Evolutionary conservation across 2,797 vertebrate species (phyloP).

Genomic region (Diglossa cyanea): DNA sequence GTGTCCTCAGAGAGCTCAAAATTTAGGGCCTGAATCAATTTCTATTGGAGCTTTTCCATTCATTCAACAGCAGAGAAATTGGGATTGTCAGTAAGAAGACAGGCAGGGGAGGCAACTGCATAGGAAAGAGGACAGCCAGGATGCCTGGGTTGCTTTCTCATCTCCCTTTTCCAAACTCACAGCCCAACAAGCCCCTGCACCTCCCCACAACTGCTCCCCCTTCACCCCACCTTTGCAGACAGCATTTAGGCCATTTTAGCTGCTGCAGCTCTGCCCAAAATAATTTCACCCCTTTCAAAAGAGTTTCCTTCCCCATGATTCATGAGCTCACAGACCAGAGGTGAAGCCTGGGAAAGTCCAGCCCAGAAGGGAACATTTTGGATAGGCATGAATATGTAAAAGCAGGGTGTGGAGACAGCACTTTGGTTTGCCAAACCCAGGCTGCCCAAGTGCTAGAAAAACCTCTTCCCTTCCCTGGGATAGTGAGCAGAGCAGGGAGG

Average conservation of each 20-base stretch:
- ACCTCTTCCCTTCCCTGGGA: neutral
- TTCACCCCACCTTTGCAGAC: neutral
- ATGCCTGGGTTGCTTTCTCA: neutral
- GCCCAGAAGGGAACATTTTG: conserved; percentile 41
- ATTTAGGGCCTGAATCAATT: conserved; percentile 39
- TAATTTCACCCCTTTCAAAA: neutral
- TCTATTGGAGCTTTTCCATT: conserved; percentile 38
- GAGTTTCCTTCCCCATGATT: neutral
- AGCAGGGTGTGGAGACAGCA: neutral
- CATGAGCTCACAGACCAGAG: neutral
- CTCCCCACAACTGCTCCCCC: neutral
- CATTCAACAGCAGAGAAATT: neutral
- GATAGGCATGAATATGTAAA: conserved; percentile 19
- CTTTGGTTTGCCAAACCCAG: neutral
- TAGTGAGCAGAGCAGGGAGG: neutral
- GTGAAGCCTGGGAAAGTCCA: conserved; percentile 54
- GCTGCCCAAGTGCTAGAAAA: conserved; percentile 24
- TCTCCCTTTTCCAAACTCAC: neutral
- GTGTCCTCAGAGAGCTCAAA: neutral
- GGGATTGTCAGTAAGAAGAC: neutral
- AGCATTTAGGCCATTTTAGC: neutral
- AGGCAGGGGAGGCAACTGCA: neutral
- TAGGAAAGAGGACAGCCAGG: neutral
- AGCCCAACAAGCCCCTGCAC: neutral
- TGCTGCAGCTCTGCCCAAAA: neutral